A percentile compares a stretch with the other conserved stretches of the same genome.
Conservation (phyloP, 2,888 invertebrate species). For the Melipona beecheii region DNA sequence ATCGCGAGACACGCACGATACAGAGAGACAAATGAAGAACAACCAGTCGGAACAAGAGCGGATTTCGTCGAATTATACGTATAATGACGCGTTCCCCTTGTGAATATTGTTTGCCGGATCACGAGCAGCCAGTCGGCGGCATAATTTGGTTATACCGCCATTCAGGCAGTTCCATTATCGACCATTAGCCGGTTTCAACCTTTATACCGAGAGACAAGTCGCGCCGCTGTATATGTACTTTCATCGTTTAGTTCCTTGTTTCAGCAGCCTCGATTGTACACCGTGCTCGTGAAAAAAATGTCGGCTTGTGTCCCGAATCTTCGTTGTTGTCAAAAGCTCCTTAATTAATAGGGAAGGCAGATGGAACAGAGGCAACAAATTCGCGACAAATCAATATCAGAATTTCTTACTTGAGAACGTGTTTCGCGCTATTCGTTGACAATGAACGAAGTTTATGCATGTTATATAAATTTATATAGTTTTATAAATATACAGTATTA, state of each 20-base stretch:
- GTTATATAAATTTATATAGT: not conserved
- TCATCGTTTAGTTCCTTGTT: constrained; percentile 34
- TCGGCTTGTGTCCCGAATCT: not conserved
- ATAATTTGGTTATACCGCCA: constrained; percentile 76
- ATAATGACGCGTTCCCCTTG: constrained; percentile 3
- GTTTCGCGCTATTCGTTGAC: not conserved
- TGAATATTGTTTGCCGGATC: constrained; percentile 65
- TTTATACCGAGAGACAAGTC: constrained; percentile 62
- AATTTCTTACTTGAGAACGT: no score
- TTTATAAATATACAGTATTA: not conserved
- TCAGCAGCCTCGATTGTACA: constrained; percentile 12
- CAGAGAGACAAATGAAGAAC: not conserved
- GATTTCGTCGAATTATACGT: constrained; percentile 24
- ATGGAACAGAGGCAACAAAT: not conserved
- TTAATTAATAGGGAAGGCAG: not conserved
- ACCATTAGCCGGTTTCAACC: constrained; percentile 76
- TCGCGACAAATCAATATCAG: not conserved
- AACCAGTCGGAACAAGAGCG: not conserved
- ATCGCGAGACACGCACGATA: not conserved
- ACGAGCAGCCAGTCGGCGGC: constrained; percentile 46
- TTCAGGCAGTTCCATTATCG: constrained; percentile 79
- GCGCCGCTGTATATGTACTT: constrained; percentile 20
- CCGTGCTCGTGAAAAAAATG: not conserved
- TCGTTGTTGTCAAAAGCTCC: not conserved
- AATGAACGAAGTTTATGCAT: not conserved